phyloP scores from a whole-genome alignment of 2,888 invertebrate genomes.

The Drosophila eohydei region DNA sequence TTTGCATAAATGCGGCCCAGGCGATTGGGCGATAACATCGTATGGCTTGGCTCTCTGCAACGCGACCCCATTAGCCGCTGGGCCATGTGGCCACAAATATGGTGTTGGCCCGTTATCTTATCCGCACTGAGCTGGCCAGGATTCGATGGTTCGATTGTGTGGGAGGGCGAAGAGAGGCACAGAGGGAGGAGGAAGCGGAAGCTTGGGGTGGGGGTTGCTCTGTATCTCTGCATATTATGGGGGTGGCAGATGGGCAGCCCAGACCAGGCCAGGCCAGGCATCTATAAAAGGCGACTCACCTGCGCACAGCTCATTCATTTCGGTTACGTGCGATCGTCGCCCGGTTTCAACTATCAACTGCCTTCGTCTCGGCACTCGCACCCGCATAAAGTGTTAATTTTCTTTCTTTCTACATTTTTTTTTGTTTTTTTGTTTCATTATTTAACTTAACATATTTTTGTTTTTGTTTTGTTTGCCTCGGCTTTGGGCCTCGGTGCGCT shows the following conservation, averaged over 20 bases:
- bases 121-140: constrained; percentile 63
- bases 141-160: constrained; percentile 35
- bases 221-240: background rate
- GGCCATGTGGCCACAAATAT: constrained; percentile 25
- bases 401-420: constrained; percentile 13
- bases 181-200: background rate
- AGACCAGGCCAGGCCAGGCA: constrained; percentile 1
- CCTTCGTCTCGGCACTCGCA: constrained; percentile 59
- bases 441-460: constrained; percentile 9
- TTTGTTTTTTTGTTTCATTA: constrained; percentile 8
- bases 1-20: constrained; percentile 72
- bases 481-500: constrained; percentile 28
- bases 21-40: constrained; percentile 52
- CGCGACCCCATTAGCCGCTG: constrained; percentile 40
- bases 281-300: constrained; percentile 79
- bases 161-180: background rate
- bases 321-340: constrained; percentile 59
- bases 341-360: constrained; percentile 18
- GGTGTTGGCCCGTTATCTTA: constrained; percentile 66
- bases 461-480: constrained; percentile 4
- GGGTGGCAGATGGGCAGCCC: constrained; percentile 22
- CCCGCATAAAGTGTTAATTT: constrained; percentile 78
- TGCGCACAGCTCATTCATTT: constrained; percentile 77
- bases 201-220: background rate
- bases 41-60: background rate